Evolutionary conservation across 1,140 invertebrate species (phyloP).

Genomic region (Diprion similis): DNA sequence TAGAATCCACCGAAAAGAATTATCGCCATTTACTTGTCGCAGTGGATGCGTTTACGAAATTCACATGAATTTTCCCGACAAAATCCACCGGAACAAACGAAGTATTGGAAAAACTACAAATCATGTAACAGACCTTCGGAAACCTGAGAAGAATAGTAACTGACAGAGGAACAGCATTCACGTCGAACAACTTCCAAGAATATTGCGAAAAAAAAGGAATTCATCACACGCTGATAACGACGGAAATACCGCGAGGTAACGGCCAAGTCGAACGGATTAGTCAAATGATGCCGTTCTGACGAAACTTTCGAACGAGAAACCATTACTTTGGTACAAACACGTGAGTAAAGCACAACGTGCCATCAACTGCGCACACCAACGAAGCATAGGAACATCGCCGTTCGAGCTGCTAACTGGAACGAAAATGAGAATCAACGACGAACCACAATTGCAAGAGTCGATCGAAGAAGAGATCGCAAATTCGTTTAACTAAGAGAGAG

Average conservation of each 20-base stretch:
- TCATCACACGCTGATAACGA: constrained; percentile 33
- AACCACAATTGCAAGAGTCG: constrained; percentile 22
- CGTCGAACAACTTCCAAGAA: constrained; percentile 28
- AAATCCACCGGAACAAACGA: constrained; percentile 42
- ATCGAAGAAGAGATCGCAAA: constrained; percentile 21
- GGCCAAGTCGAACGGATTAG: constrained; percentile 39
- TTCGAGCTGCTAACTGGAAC: constrained; percentile 28
- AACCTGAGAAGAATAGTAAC: constrained; percentile 38
- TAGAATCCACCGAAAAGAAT: too few species aligned
- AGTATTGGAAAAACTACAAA: constrained; percentile 36
- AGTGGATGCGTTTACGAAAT: constrained; percentile 56
- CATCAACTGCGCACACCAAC: constrained; percentile 18
- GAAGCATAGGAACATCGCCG: constrained; percentile 23
- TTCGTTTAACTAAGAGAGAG: constrained; percentile 19
- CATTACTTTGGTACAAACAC: constrained; percentile 21
- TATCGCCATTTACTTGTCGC: too few species aligned
- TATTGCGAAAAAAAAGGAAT: constrained; percentile 40
- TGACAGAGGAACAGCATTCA: constrained; percentile 38
- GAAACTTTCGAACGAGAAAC: constrained; percentile 18
- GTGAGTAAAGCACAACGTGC: constrained; percentile 20
- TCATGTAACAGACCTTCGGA: constrained; percentile 35
- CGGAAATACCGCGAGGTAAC: constrained; percentile 36
- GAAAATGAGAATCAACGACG: constrained; percentile 19
- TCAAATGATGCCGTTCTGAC: constrained; percentile 30
- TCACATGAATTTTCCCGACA: constrained; percentile 50